Conservation (phyloP, 2,113 vertebrate species). For the Tretioscincus oriximinensis region DNA sequence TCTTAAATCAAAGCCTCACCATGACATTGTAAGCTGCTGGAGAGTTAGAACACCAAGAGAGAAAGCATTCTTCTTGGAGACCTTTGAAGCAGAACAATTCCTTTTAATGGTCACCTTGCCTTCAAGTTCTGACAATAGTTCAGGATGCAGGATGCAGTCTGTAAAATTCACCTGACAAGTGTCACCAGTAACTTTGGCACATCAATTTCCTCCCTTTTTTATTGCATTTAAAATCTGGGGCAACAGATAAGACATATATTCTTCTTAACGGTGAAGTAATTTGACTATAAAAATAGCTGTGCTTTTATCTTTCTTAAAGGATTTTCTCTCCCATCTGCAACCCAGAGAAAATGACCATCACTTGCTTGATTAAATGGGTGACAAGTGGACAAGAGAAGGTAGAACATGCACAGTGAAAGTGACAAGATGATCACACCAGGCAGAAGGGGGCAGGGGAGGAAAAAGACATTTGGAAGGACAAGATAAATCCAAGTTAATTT, state of each 20-base stretch:
- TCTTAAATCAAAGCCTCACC: slow-evolving; percentile 48
- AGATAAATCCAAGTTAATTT: too few relatives aligned
- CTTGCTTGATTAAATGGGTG: slow-evolving; percentile 38
- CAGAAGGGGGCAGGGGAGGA: too few relatives aligned
- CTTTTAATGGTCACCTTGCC: slow-evolving; percentile 44
- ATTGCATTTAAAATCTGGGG: slow-evolving; percentile 13
- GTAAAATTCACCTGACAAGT: slow-evolving; percentile 40
- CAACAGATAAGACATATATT: not conserved
- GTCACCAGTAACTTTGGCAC: slow-evolving; percentile 5
- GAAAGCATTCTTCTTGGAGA: slow-evolving; percentile 2
- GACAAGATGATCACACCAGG: slow-evolving; percentile 15
- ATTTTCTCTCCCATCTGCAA: slow-evolving; percentile 9
- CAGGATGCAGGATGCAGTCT: not conserved
- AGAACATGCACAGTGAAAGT: slow-evolving; percentile 29
- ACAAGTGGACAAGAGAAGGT: slow-evolving; percentile 31
- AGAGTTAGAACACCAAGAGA: slow-evolving; percentile 41
- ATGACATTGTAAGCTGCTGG: slow-evolving; percentile 25
- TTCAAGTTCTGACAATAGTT: slow-evolving; percentile 41
- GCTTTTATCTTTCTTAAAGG: slow-evolving; percentile 15
- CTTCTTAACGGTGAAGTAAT: not conserved
- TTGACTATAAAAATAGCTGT: slow-evolving; percentile 12
- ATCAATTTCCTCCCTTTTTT: not conserved
- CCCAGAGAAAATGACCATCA: slow-evolving; percentile 8
- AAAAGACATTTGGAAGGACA: too few relatives aligned
- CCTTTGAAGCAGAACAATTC: slow-evolving; percentile 42